These are phyloP conservation scores for Poecilia wingei DNA, from an alignment of 2,797 vertebrate species.

Conservation along the genomic window DNA sequence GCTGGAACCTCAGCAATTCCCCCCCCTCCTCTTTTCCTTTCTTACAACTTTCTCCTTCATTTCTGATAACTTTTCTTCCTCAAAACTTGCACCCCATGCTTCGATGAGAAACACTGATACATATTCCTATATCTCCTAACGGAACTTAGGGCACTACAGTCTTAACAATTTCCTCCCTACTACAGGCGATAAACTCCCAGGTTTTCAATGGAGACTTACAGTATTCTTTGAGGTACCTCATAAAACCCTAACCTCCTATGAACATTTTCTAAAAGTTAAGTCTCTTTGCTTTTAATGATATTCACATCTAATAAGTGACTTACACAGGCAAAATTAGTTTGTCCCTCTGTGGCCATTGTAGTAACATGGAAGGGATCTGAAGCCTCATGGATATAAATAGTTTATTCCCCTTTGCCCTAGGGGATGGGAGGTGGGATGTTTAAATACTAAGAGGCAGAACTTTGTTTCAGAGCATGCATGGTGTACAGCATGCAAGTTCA, in stretches of 20 bases:
- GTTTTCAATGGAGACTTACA: neutral
- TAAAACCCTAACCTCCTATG: neutral
- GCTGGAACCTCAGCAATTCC: conserved; percentile 31
- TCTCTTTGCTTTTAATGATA: neutral
- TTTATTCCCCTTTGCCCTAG: neutral
- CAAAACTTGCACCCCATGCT: neutral
- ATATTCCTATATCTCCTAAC: neutral
- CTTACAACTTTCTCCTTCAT: conserved; percentile 10
- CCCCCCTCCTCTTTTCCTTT: neutral
- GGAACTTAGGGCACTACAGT: neutral
- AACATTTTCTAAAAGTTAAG: neutral
- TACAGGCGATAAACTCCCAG: neutral
- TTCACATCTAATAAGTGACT: neutral
- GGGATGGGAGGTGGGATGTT: no score
- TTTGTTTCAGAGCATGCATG: neutral
- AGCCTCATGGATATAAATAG: neutral
- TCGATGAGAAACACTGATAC: conserved; percentile 5
- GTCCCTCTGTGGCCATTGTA: neutral
- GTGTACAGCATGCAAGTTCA: neutral
- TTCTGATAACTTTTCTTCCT: conserved; percentile 4
- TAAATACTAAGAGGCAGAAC: neutral
- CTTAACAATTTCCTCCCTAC: neutral
- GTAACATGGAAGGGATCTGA: neutral
- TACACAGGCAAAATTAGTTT: neutral
- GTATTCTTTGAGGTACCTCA: neutral